Base-by-base conservation (phyloP, 2,888 invertebrate genomes). In the Trichopria drosophilae region DNA sequence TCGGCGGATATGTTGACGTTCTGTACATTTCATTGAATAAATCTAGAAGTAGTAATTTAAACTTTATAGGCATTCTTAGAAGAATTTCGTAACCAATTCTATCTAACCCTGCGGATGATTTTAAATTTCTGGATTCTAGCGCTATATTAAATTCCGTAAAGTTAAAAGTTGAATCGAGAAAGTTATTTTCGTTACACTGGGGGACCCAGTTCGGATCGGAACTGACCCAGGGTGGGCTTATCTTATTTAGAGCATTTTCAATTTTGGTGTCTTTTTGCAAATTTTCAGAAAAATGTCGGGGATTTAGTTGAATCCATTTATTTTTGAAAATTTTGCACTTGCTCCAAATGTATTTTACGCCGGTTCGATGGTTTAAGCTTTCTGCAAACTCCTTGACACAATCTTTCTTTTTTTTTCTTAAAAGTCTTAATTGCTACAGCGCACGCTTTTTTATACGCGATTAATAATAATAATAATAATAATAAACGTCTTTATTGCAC, bases 21-120 rank as follows among this genome's bases (percentile, higher is more conserved):
- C 12, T 18, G 18, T 48, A 51, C 31, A 51, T 53, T 18, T 53
- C 48, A 18, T 55, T 55, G 10, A 51, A 53, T 12, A 55, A 51
- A 34, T 58, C 55, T 15, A 58, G 9, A 2, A 55, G 32, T 10
- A 55, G 26, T 12, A 52, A 20, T 42, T 49, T 55, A 6, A 19
- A 28, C 34, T 50, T 39, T 9, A 15, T 10, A 3, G 54, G 31
- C 10, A 57, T 19, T 2, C 15, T 45, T 15, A 41, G 42, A 3
- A 55, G 7, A 19, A 47, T 34, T 18, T 26, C 20, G 28, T 53
- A 55, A 31, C 45, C 46, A 28, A 58, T 41, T 20, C 53, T 50
- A 26, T 58, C 52, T 22, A 52, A 45, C n/a, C 58, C 55, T 34
- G 58, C 53, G 10, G 58, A 29, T 7, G 55, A 58, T 1, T 49